Percentiles rank a stretch among this genome's conserved stretches.
Conservation (phyloP, 2,797 vertebrate genomes). For the Australoheros facetus region DNA sequence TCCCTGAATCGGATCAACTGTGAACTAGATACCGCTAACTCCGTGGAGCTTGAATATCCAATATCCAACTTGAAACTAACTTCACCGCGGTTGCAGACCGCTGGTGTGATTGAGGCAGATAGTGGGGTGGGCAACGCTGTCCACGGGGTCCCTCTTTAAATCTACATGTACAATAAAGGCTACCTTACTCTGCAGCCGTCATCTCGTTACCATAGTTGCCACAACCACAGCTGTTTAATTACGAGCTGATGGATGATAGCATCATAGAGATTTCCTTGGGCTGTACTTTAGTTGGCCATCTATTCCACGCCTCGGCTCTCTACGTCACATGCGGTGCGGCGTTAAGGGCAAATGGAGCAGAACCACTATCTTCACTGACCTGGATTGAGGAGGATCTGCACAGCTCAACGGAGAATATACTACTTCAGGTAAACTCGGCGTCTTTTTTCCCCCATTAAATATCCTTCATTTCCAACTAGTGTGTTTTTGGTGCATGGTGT, state of each 20-base stretch:
- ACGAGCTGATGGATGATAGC: neutral
- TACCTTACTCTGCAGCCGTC: neutral
- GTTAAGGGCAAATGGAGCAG: conserved; percentile 6
- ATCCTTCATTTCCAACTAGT: neutral
- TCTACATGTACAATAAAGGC: neutral
- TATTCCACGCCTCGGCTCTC: conserved; percentile 8
- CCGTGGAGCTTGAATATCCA: no score
- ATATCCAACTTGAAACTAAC: no score
- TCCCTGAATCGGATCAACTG: no score
- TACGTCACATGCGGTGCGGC: conserved; percentile 41
- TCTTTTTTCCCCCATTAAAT: neutral
- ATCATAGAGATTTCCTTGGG: neutral
- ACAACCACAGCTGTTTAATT: neutral
- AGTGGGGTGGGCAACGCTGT: neutral
- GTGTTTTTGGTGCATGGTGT: neutral
- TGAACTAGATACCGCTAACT: no score
- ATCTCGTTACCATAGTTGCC: neutral
- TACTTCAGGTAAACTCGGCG: conserved; percentile 15
- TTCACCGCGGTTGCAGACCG: no score
- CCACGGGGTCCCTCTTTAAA: neutral
- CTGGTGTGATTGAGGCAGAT: no score
- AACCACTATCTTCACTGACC: conserved; percentile 33
- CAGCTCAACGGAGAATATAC: neutral
- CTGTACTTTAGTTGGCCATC: neutral
- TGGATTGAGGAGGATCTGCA: conserved; percentile 14